A percentile compares a stretch with the other conserved stretches of the same genome.
Evolutionary conservation across 2,888 invertebrate species (phyloP).

Genomic region (Morinoia aosen): DNA sequence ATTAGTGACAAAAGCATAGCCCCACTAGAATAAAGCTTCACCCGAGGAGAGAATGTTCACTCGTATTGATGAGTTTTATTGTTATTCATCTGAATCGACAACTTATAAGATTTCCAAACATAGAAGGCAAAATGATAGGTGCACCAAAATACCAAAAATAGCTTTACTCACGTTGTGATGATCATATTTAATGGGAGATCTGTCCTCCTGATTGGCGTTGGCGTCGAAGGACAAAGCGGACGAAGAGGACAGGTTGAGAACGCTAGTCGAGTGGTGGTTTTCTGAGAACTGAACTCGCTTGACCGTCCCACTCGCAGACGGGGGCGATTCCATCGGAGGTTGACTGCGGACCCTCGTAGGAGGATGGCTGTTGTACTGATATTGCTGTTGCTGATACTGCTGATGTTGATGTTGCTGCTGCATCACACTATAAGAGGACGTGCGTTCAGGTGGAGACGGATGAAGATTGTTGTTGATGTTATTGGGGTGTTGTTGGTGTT

Average conservation of each 20-base stretch:
- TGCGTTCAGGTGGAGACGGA: constrained; percentile 85
- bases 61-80: no score
- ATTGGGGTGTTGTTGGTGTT: constrained; percentile 53
- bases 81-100: no score
- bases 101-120: no score
- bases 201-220: constrained; percentile 75
- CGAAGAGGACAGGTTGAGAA: constrained; percentile 54
- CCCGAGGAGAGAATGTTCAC: background rate
- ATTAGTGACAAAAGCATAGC: background rate
- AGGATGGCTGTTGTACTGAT: background rate
- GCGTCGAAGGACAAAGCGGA: constrained; percentile 68
- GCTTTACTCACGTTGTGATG: constrained; percentile 75
- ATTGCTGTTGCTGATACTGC: constrained; percentile 56
- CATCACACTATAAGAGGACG: constrained; percentile 90
- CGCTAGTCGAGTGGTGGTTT: constrained; percentile 35
- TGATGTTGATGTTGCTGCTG: constrained; percentile 72
- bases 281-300: constrained; percentile 78
- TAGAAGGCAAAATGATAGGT: no score
- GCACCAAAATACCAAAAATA: background rate
- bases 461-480: constrained; percentile 62
- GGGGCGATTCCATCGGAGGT: constrained; percentile 61
- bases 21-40: background rate
- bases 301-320: constrained; percentile 71
- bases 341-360: constrained; percentile 61
- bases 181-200: constrained; percentile 79